These are phyloP conservation scores for Adineta ricciae DNA, from an alignment of 2,888 invertebrate species.

Conservation along the genomic window DNA sequence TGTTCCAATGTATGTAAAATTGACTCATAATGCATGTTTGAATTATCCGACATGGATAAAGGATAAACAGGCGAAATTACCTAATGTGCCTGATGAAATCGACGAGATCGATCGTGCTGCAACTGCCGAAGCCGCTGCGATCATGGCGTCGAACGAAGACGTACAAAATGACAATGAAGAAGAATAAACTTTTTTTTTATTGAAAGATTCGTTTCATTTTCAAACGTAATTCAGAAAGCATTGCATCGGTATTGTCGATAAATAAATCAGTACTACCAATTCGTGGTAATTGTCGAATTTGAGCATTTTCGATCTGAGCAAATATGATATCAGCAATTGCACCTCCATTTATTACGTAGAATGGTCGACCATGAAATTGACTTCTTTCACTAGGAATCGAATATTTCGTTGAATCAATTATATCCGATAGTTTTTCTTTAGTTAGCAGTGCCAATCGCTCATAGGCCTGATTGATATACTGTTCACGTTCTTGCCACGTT, in stretches of 20 bases:
- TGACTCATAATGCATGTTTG: not conserved
- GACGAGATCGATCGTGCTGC: not conserved
- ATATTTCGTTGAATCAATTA: not conserved
- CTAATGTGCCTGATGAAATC: not conserved
- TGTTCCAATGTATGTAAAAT: conserved; percentile 4
- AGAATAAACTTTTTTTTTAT: not conserved
- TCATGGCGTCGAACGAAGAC: not conserved
- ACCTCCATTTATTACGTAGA: not conserved
- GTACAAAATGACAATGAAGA: no score
- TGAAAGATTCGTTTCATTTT: not conserved
- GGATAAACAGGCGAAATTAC: not conserved
- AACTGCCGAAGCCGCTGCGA: not conserved
- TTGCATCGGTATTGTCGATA: not conserved
- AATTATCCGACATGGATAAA: not conserved
- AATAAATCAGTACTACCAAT: not conserved
- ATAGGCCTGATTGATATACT: not conserved
- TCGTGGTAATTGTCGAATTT: not conserved
- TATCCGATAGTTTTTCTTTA: not conserved
- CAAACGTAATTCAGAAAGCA: not conserved
- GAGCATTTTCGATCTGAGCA: not conserved
- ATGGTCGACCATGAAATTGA: not conserved
- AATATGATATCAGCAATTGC: not conserved
- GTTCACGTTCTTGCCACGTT: not conserved
- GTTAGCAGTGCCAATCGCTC: not conserved
- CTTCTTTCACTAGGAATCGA: not conserved